Conservation (phyloP, 2,113 vertebrate species). For the Mormoops blainvillei region DNA sequence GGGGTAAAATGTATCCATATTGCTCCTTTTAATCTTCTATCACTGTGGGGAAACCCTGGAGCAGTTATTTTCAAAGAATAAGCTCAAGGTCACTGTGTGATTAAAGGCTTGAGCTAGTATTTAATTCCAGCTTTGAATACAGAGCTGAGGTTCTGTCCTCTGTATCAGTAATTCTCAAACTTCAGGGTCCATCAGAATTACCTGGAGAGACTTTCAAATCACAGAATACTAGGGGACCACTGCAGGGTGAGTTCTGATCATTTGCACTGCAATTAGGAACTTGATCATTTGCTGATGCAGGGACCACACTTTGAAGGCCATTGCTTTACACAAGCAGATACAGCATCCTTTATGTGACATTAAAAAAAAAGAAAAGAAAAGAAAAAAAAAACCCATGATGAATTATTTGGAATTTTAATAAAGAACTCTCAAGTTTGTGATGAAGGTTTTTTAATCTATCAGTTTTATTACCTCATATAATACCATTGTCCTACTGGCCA, state of each 20-base stretch:
- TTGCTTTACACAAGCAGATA: not conserved
- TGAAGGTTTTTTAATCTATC: not conserved
- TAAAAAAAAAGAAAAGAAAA: not conserved
- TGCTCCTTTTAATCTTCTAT: not conserved
- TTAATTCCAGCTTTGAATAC: not conserved
- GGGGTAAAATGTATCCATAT: not conserved
- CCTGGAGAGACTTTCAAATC: not conserved
- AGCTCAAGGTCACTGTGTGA: not conserved
- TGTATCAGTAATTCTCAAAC: not conserved
- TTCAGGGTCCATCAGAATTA: not conserved
- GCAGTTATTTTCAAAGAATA: not conserved
- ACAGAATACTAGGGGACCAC: not conserved
- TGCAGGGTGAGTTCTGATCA: not conserved
- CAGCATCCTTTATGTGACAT: not conserved
- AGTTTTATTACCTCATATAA: not conserved
- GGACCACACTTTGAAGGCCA: not conserved
- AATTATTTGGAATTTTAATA: not conserved
- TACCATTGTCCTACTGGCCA: not conserved
- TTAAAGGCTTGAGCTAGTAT: not conserved
- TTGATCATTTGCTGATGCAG: not conserved
- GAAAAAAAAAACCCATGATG: no score
- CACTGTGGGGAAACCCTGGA: not conserved
- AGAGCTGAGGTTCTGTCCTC: not conserved
- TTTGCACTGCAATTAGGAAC: no score
- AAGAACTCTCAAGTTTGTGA: not conserved